Conservation (phyloP, 2,888 invertebrate genomes). For the Limnephilus lunatus region DNA sequence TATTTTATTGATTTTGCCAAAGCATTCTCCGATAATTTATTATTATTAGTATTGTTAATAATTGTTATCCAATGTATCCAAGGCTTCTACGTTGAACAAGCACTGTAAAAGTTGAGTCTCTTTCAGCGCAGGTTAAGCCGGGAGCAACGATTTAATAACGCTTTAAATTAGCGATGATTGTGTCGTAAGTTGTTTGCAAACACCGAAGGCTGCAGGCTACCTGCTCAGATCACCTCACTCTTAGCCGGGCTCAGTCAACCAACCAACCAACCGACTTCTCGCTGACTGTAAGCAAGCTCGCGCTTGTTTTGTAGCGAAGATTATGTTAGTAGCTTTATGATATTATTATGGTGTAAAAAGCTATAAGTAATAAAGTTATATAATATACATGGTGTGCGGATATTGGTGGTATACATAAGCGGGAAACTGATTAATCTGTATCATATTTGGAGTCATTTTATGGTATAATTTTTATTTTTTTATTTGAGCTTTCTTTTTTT, state of each 20-base stretch:
- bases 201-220: not conserved
- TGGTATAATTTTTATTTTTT: too few species aligned
- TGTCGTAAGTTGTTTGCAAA: slow-evolving; percentile 36
- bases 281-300: not conserved
- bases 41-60: too few species aligned
- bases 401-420: too few species aligned
- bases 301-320: not conserved
- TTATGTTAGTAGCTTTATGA: not conserved
- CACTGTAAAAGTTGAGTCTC: not conserved
- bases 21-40: too few species aligned
- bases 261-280: not conserved
- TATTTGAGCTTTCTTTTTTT: too few species aligned
- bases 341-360: not conserved
- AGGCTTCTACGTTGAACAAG: not conserved
- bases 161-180: slow-evolving; percentile 52
- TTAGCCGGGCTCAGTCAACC: not conserved
- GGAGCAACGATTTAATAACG: slow-evolving; percentile 39
- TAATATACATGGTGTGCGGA: too few species aligned
- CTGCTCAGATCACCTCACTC: not conserved
- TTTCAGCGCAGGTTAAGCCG: not conserved
- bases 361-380: too few species aligned
- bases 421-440: too few species aligned
- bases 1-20: too few species aligned
- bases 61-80: not conserved
- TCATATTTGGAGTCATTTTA: too few species aligned